Evolutionary conservation across 2,797 vertebrate genomes (phyloP), one percentile per base, ranked within the genome.

Genomic region (Coregonus sp.): DNA sequence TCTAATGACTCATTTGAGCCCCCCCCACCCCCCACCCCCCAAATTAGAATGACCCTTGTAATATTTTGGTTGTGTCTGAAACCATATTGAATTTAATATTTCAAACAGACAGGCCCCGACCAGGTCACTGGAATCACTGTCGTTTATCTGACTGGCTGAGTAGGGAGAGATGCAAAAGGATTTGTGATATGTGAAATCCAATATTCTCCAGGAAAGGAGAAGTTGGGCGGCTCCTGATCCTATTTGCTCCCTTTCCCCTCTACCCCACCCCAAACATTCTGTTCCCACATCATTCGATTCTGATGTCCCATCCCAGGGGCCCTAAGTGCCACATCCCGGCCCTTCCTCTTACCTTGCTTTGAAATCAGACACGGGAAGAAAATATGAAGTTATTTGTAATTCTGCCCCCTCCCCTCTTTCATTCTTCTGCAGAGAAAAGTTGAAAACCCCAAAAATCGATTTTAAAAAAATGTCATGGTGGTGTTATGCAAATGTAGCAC

Each of bases 371-470:
- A 83, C 82, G 73, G 74, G 70, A 84, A 52, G 51, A 70, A 73
- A 51, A 78, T 78, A 84, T 81, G 66, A 85, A 84, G 80, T 78
- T 78, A 82, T 84, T 87, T 88, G 83, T 86, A 86, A 86, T 82
- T 82, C 78, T 84, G 72, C 69, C n/a, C 75, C 73, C 74, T 78
- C 73, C 73, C 29, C 70, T 40, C 40, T 40, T 40, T 40, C 40
- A 40, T 40, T 40, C 40, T 40, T 40, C 40, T 40, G 40, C 40
- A 0, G 40, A 40, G 40, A 40, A 40, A 40, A 1, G 40, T 40
- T 40, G 40, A 40, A 40, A 40, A 9, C 50, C 35, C 50, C 75
- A 73, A 40, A 40, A 40, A 40, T 9, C 1, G 7, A 40, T 40
- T n/a, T n/a, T n/a, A n/a, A n/a, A n/a, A n/a, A n/a, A n/a, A n/a